phyloP scores from a whole-genome alignment of 1,140 invertebrate genomes.

The Drosophila lini region DNA sequence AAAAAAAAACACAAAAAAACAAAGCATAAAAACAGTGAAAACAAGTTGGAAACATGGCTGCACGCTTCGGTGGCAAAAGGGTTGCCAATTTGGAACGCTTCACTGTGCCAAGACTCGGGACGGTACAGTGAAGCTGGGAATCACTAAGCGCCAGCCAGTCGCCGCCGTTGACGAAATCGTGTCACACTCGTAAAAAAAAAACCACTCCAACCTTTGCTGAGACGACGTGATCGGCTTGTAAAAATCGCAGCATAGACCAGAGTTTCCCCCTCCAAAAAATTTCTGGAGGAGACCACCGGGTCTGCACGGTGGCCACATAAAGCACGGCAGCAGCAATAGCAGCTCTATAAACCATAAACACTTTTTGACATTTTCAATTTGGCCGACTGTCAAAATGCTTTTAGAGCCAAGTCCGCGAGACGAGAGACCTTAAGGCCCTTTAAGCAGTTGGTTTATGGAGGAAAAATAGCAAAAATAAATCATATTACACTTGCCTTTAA shows the following conservation, averaged over 20 bases:
- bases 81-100: constrained; percentile 74
- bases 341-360: constrained; percentile 77
- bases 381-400: constrained; percentile 79
- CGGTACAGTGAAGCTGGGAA: constrained; percentile 32
- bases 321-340: constrained; percentile 21
- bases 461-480: constrained; percentile 3
- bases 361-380: constrained; percentile 83
- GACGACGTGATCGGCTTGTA: constrained; percentile 75
- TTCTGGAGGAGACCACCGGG: constrained; percentile 58
- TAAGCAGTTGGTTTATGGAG: neutral
- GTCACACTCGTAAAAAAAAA: constrained; percentile 70
- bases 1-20: neutral
- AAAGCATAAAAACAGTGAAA: constrained; percentile 39
- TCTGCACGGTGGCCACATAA: constrained; percentile 56
- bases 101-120: constrained; percentile 27
- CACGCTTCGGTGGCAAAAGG: constrained; percentile 62
- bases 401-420: constrained; percentile 49
- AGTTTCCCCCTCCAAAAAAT: neutral
- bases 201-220: constrained; percentile 33
- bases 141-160: constrained; percentile 67
- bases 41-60: constrained; percentile 62
- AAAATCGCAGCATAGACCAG: constrained; percentile 40
- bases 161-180: constrained; percentile 75
- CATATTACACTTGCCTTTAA: neutral
- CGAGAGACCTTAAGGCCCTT: constrained; percentile 28